These are phyloP conservation scores for Popillia japonica DNA, from an alignment of 1,140 invertebrate genomes.

Conservation along the genomic window DNA sequence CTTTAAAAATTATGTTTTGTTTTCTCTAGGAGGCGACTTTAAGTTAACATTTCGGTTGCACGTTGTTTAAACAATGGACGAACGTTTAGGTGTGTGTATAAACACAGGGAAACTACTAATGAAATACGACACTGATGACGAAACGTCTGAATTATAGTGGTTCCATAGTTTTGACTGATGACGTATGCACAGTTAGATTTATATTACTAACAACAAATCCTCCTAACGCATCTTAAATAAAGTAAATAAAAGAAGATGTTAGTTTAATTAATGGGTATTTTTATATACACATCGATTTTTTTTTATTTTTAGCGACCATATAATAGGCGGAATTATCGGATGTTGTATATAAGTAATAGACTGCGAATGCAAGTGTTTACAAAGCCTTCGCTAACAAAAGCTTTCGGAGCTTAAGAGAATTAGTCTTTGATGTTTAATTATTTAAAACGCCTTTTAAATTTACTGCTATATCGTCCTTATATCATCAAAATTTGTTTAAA, in stretches of 20 bases:
- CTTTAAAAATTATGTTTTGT: conserved; percentile 31
- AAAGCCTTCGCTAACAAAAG: conserved; percentile 15
- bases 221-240: not conserved
- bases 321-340: conserved; percentile 7
- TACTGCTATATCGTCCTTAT: not conserved
- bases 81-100: conserved; percentile 23
- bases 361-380: conserved; percentile 17
- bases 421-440: conserved; percentile 24
- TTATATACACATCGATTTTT: not conserved
- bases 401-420: not conserved
- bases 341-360: conserved; percentile 1
- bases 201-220: not conserved
- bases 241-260: not conserved
- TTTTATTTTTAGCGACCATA: not conserved
- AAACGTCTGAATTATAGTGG: conserved; percentile 12
- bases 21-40: conserved; percentile 27
- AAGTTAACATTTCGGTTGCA: conserved; percentile 33
- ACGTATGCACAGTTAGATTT: not conserved
- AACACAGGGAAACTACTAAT: conserved; percentile 18
- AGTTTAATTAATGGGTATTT: not conserved
- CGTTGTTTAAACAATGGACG: conserved; percentile 31
- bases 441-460: not conserved
- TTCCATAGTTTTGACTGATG: conserved; percentile 12
- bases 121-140: conserved; percentile 21
- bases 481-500: not conserved